Base-by-base conservation (phyloP, 2,888 invertebrate species). In the Lamproptera curius region DNA sequence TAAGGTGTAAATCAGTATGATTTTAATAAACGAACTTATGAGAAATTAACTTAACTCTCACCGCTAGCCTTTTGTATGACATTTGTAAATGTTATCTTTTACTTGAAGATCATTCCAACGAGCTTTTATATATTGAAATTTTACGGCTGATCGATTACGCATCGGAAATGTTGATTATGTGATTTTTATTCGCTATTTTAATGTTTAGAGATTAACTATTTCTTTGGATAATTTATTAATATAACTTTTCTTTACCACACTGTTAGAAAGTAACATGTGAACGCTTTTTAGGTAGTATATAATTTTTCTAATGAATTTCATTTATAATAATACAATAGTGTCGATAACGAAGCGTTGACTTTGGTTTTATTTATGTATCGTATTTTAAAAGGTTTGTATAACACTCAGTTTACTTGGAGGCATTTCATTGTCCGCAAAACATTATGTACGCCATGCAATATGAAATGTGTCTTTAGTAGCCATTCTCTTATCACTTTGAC, bases 1-100 rank as follows among this genome's bases (percentile, higher is more conserved):
- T 85, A 83, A 82, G 82, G 59, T 56, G 65, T 62, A 73, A 72
- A 69, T 72, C 68, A 76, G n/a, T 83, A 82, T 74, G 73, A 80
- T 74, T 65, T 64, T 59, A 67, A 58, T 59, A 56, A 51, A 48
- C 49, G 50, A 42, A 52, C 41, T 42, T 31, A 50, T n/a, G 45
- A 52, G 39, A 55, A 58, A 59, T 46, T 65, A 49, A 61, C 69
- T 72, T 75, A 76, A 75, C 61, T 65, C 57, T 75, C 74, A 73
- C 76, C 50, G 69, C 63, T 76, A 73, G 73, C 69, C 56, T 63
- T n/a, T 63, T 58, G 43, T 61, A 56, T 53, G 55, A 56, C 47
- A 49, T 55, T 55, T 55, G 54, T n/a, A n/a, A 52, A 58, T 57
- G 55, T 2, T 51, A 42, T 58, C 40, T 50, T 55, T 49, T 46